Evolutionary conservation across 92 coral and sea anemone species (phyloP).

Genomic region (Hydrozoanthus gracilis): DNA sequence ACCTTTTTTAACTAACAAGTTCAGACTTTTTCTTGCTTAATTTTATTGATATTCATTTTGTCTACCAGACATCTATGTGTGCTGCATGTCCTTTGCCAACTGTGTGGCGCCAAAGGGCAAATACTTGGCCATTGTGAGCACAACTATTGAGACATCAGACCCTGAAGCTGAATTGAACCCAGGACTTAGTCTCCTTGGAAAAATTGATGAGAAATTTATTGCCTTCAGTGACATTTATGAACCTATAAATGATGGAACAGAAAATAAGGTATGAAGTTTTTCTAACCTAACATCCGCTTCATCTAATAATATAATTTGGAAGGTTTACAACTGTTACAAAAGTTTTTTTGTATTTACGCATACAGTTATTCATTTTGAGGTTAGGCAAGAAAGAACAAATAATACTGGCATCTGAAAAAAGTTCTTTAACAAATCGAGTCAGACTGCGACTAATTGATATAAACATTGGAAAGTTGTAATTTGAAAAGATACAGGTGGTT

Average conservation of each 20-base stretch:
- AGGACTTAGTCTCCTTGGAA: slow-evolving; percentile 81
- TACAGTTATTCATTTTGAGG: too few relatives aligned
- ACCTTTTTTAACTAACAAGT: too few relatives aligned
- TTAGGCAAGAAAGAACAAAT: too few relatives aligned
- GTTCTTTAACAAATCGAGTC: too few relatives aligned
- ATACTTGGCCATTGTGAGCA: slow-evolving; percentile 87
- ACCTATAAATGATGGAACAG: slow-evolving; percentile 82
- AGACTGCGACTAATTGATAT: too few relatives aligned
- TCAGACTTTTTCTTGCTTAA: too few relatives aligned
- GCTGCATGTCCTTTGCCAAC: slow-evolving; percentile 83
- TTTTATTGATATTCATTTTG: neutral
- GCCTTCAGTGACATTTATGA: slow-evolving; percentile 81
- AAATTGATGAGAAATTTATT: slow-evolving; percentile 81
- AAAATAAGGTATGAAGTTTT: slow-evolving; percentile 66
- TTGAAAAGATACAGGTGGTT: too few relatives aligned
- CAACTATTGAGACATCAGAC: slow-evolving; percentile 81
- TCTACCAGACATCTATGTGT: slow-evolving; percentile 82
- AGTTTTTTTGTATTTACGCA: too few relatives aligned
- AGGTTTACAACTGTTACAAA: too few relatives aligned
- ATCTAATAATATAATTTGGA: neutral
- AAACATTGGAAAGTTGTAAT: too few relatives aligned
- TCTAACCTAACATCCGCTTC: neutral
- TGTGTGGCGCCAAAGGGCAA: slow-evolving; percentile 76
- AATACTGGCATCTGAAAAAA: too few relatives aligned
- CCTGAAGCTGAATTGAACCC: slow-evolving; percentile 86